These are phyloP conservation scores for Dicyrtoma fusca DNA, from an alignment of 2,888 invertebrate genomes.

Conservation along the genomic window DNA sequence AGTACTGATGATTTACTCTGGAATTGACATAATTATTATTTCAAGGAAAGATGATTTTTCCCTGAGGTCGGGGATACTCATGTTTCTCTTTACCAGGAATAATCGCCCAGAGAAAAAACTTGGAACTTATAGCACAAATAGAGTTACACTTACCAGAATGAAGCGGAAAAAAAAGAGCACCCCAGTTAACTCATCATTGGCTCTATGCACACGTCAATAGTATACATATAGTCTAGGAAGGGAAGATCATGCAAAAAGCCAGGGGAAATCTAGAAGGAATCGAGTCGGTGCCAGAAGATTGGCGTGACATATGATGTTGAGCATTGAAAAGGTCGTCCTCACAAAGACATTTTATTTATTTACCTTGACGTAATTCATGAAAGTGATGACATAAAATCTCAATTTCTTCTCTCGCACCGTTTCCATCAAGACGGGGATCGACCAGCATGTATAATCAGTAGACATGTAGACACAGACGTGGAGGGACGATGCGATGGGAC, in stretches of 20 bases:
- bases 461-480: background rate
- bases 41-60: too few relatives aligned
- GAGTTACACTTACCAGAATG: too few relatives aligned
- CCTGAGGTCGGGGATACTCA: too few relatives aligned
- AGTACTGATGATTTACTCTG: too few relatives aligned
- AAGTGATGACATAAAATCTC: constrained; percentile 15
- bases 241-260: background rate
- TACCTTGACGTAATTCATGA: constrained; percentile 26
- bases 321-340: constrained; percentile 13
- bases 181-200: too few relatives aligned
- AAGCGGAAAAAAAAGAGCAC: too few relatives aligned
- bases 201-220: too few relatives aligned
- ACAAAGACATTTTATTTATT: constrained; percentile 26
- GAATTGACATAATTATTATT: too few relatives aligned
- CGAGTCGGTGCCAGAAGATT: background rate
- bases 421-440: constrained; percentile 12
- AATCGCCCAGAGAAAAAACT: too few relatives aligned
- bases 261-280: background rate
- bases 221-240: background rate
- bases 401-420: constrained; percentile 11
- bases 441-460: background rate
- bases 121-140: too few relatives aligned
- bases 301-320: constrained; percentile 8
- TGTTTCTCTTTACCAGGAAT: too few relatives aligned
- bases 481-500: background rate